Percentiles rank a stretch among this genome's conserved stretches.
These are phyloP conservation scores for Carassius carassius DNA, from an alignment of 2,113 vertebrate species.

Conservation along the genomic window DNA sequence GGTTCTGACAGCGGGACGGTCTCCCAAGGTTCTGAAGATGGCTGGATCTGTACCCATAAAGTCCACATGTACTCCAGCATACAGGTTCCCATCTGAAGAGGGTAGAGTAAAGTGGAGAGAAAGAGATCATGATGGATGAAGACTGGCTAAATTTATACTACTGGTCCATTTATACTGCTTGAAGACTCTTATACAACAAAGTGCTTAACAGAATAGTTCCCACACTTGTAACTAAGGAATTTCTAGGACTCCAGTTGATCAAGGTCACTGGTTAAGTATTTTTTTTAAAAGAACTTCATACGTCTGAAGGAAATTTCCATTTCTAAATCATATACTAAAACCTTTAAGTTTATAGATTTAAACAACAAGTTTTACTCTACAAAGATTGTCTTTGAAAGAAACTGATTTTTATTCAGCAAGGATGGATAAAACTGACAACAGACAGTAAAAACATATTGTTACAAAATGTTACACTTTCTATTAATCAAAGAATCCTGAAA, in stretches of 20 bases:
- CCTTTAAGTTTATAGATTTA: not conserved
- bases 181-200: not conserved
- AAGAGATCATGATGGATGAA: conserved; percentile 30
- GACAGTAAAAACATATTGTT: no score
- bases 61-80: conserved; percentile 84
- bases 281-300: no score
- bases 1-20: conserved; percentile 77
- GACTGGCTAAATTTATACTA: not conserved
- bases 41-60: conserved; percentile 87
- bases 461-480: not conserved
- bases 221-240: not conserved
- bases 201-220: not conserved
- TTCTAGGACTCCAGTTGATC: not conserved
- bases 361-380: not conserved
- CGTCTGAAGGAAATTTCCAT: no score
- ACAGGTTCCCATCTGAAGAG: conserved; percentile 79
- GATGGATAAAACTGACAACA: no score
- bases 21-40: conserved; percentile 82
- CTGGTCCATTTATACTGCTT: not conserved
- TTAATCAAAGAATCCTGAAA: not conserved
- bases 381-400: not conserved
- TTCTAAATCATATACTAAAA: not conserved
- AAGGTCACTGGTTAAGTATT: not conserved
- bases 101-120: not conserved
- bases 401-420: not conserved